Percentiles rank a stretch among this genome's conserved stretches.
phyloP scores from a whole-genome alignment of 2,797 vertebrate species.

The Myotis daubentonii region DNA sequence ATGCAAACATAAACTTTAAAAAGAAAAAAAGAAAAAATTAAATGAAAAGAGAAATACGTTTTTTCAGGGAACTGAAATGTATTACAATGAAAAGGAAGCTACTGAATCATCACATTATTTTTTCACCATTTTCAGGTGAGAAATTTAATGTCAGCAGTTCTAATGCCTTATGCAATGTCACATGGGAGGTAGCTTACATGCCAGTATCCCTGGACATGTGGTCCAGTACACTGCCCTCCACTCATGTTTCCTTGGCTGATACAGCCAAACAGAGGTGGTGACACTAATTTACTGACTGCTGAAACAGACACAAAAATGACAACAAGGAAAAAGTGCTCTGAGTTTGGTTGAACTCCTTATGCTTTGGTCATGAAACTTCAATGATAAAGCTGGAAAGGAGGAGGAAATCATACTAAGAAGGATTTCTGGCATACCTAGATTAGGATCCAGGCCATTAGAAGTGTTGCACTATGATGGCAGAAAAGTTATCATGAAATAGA shows the following conservation, averaged over 20 bases:
- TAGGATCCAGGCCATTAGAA: not conserved
- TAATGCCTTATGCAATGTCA: not conserved
- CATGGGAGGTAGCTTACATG: not conserved
- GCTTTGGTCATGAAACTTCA: not conserved
- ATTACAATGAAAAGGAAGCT: not conserved
- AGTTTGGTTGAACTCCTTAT: not conserved
- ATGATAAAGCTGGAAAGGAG: not conserved
- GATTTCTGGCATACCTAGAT: not conserved
- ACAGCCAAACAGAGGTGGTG: not conserved
- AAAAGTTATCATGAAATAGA: not conserved
- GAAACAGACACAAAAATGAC: not conserved
- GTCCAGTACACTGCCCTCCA: accelerated
- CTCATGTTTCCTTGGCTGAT: not conserved
- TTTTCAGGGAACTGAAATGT: not conserved
- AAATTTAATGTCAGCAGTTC: not conserved
- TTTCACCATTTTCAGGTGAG: not conserved
- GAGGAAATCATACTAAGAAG: not conserved
- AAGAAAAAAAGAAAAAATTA: not conserved
- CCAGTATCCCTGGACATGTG: too few species aligned
- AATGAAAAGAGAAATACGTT: not conserved
- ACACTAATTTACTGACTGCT: not conserved
- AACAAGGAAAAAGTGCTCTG: not conserved
- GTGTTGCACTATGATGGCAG: not conserved
- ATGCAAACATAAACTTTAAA: not conserved
- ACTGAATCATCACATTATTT: not conserved